Base-by-base conservation (phyloP, 2,113 vertebrate species). In the Alexandromys fortis region DNA sequence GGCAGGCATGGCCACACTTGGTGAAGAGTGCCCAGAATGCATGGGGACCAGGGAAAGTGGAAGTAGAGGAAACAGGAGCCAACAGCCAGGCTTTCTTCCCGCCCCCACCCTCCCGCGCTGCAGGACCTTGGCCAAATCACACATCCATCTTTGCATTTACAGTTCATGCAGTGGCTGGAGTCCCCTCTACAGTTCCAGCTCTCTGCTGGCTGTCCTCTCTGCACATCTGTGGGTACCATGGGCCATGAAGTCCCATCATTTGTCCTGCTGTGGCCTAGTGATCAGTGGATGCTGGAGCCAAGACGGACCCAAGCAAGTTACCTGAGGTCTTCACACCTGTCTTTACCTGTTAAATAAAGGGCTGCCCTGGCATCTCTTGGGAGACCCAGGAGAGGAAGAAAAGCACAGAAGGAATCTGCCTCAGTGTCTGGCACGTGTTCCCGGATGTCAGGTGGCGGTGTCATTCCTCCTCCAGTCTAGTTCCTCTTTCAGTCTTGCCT, bases 71-170 rank as follows among this genome's bases (percentile, higher is more conserved):
- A 82, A 55, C 52, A 17, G 78, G 77, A 96, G 96, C 94, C 97
- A 95, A 45, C 88, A 96, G 95, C 92, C 81, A 96, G 92, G 96
- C 96, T 95, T 96, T 92, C 96, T 91, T 95, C 93, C 97, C 93
- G 88, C 88, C 97, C 96, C 96, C 96, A 94, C 94, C 90, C 95
- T 61, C 42, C 92, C 95, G 90, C 61, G 55, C 95, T 85, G 94
- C 95, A 97, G 96, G 97, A 97, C 96, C 92, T 95, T 92, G 90
- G 97, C 97, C 97, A 98, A 97, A 92, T 96, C 78, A 33, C 95
- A 96, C 95, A 96, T 86, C 96, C 79, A 75, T 92, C 96, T 96
- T 76, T 90, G 89, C 96, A 97, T 97, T 98, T 98, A 94, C 97
- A 95, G 97, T 94, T 94, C 88, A 3, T 78, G 96, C 75, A 73